Conservation (phyloP, 2,888 invertebrate genomes). For the Cephus runcator region DNA sequence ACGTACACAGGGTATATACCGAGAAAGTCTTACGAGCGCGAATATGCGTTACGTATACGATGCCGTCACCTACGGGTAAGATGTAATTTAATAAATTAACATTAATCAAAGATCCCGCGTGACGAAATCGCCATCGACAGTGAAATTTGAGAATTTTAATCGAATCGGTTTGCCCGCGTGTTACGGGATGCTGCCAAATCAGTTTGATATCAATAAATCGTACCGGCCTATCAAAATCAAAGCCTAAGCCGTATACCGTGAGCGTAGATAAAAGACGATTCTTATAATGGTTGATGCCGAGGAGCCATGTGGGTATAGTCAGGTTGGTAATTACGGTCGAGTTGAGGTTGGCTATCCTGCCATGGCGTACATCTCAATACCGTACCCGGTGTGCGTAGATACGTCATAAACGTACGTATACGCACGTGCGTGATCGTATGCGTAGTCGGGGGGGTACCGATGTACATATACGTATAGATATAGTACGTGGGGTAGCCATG, state of each 20-base stretch:
- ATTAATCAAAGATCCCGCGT: not conserved
- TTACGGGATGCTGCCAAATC: not conserved
- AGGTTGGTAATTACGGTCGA: not conserved
- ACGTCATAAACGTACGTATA: not conserved
- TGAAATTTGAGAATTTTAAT: not conserved
- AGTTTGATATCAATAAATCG: not conserved
- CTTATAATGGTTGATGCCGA: not conserved
- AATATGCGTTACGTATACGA: not conserved
- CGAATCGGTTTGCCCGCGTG: not conserved
- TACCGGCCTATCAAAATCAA: not conserved
- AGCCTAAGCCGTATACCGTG: not conserved
- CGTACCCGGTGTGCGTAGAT: not conserved
- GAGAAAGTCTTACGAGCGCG: not conserved
- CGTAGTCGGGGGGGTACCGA: not conserved
- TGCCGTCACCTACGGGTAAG: not conserved
- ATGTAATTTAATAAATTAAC: not conserved
- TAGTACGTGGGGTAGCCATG: not conserved
- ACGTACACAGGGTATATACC: not conserved
- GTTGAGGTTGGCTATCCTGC: not conserved
- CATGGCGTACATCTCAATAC: not conserved
- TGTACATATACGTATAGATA: not conserved
- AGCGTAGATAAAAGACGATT: not conserved
- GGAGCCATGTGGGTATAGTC: not conserved
- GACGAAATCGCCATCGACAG: not conserved
- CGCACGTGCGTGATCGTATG: not conserved